These are phyloP conservation scores for Diplazon laetatorius DNA, from an alignment of 2,888 invertebrate species.

Conservation along the genomic window DNA sequence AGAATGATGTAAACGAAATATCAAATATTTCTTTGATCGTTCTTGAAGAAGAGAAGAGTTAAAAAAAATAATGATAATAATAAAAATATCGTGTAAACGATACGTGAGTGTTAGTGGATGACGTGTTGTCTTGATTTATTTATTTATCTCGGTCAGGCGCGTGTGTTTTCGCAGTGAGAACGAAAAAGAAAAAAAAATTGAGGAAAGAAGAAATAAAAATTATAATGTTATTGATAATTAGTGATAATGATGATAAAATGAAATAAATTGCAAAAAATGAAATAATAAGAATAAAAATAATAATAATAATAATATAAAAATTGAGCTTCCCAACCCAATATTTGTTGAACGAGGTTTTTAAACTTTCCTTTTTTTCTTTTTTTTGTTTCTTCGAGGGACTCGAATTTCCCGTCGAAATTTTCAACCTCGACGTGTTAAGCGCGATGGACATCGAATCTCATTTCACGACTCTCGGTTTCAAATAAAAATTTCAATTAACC, in stretches of 20 bases:
- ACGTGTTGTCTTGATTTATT: conserved; percentile 31
- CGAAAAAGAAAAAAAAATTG: conserved; percentile 1
- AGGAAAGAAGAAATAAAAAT: not conserved
- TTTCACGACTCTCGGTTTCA: too few relatives aligned
- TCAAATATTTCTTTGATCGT: conserved; percentile 37
- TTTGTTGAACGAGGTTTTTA: not conserved
- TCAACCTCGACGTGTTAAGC: too few relatives aligned
- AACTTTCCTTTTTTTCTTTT: too few relatives aligned
- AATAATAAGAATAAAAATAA: too few relatives aligned
- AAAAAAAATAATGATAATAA: conserved; percentile 60
- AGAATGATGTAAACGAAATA: conserved; percentile 27
- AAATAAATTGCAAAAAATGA: too few relatives aligned
- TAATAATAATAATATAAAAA: not conserved
- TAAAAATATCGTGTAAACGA: conserved; percentile 71
- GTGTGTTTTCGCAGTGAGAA: not conserved
- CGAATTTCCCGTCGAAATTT: not conserved
- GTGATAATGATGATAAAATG: too few relatives aligned
- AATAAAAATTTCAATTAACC: too few relatives aligned
- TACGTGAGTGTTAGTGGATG: conserved; percentile 28
- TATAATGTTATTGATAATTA: too few relatives aligned
- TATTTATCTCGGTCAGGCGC: too few relatives aligned
- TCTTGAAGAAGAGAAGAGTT: conserved; percentile 11
- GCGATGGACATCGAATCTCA: too few relatives aligned
- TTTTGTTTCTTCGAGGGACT: too few relatives aligned
- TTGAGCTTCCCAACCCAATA: not conserved